Percentiles rank a stretch among this genome's conserved stretches.
These are phyloP conservation scores for Arvicanthis niloticus DNA, from an alignment of 2,113 vertebrate genomes.

Conservation along the genomic window DNA sequence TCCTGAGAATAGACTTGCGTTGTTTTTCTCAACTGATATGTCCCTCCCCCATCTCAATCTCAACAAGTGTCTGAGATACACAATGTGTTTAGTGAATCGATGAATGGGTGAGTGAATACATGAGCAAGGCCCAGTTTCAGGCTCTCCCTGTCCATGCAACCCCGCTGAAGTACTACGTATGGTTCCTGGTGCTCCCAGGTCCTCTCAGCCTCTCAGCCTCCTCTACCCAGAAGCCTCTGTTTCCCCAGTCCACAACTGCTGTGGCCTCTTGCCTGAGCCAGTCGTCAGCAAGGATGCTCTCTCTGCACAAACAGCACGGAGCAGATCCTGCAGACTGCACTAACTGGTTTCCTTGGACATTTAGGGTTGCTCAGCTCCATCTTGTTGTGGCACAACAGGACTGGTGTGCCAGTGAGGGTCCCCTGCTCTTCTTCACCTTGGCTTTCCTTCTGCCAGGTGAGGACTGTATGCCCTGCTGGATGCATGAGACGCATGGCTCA, in stretches of 20 bases:
- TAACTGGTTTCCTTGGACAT: too few relatives aligned
- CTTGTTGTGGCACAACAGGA: neutral
- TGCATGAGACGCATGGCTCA: neutral
- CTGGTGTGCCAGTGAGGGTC: rapidly evolving
- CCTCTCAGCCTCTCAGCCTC: rapidly evolving
- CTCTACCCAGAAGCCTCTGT: neutral
- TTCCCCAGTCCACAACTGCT: neutral
- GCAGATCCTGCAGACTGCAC: neutral
- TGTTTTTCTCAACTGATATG: neutral
- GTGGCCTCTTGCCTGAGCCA: neutral
- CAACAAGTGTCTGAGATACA: neutral
- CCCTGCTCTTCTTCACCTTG: neutral
- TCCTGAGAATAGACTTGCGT: neutral
- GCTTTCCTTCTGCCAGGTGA: rapidly evolving
- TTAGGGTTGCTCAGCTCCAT: neutral
- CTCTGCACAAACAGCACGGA: neutral
- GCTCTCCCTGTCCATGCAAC: neutral
- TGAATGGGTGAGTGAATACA: neutral
- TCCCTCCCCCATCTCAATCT: neutral
- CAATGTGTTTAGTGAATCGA: neutral
- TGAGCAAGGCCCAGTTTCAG: neutral
- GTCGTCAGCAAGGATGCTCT: neutral
- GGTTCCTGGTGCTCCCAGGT: too few relatives aligned
- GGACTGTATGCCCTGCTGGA: neutral
- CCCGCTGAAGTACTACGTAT: rapidly evolving